Base-by-base conservation (phyloP, 2,113 vertebrate species). In the Eonycteris spelaea region DNA sequence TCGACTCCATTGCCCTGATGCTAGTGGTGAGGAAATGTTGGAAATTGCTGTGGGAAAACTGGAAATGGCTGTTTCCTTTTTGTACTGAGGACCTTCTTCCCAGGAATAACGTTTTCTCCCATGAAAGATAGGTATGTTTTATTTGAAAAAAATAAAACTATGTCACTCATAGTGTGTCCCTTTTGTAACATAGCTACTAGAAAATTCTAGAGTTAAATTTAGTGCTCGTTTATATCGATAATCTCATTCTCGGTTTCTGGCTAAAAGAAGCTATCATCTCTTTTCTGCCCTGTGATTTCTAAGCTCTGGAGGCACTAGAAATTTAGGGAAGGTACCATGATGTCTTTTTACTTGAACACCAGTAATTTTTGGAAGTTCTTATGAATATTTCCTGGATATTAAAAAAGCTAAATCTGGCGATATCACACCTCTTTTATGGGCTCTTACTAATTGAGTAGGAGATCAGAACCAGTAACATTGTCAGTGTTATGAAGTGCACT, bases 191-290 rank as follows among this genome's bases (percentile, higher is more conserved):
- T 51, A 74, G 35, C 48, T 90, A 22, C 45, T 83, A 75, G 33
- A 38, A 63, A 84, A 38, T 63, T 84, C 75, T 75, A 68, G 30
- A 85, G 83, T 96, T 96, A 73, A 92, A 87, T 77, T 95, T 91
- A 53, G 61, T 74, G 21, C 51, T 93, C 67, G 48, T 40, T 89
- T 91, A 48, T 55, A 83, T 19, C 83, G 55, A 90, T 68, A 43
- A 90, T 38, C 21, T 82, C 85, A 75, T 91, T 90, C 45, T 83
- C 35, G 35, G 6, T 94, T 75, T 89, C 65, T 93, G 33, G 7
- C 48, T 28, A 79, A 86, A 61, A 90, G 63, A 79, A 61, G 53
- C 43, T 75, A 21, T 74, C 43, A 79, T 88, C 18, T 38, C 45
- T 67, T 90, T 96, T 70, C 82, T 86, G 7, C 11, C 6, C 22